These are phyloP conservation scores for Petaurus breviceps DNA, from an alignment of 2,113 vertebrate species.

Conservation along the genomic window DNA sequence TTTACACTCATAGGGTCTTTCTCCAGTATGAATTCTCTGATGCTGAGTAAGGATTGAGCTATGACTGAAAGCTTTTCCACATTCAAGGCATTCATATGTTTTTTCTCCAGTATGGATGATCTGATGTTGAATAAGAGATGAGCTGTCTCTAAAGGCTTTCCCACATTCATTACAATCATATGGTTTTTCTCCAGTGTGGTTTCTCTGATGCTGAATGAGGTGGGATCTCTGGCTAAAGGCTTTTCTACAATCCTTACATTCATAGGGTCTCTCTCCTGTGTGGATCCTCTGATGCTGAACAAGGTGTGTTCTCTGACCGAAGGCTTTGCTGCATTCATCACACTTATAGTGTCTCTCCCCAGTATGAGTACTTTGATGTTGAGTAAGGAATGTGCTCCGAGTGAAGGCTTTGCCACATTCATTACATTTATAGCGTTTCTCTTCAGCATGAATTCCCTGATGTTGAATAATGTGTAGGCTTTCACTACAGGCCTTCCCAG, in stretches of 20 bases:
- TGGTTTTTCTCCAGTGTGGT: constrained; percentile 68
- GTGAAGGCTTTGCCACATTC: background rate
- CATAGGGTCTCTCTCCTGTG: constrained; percentile 5
- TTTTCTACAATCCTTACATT: constrained; percentile 70
- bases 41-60: constrained; percentile 76
- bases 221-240: constrained; percentile 67
- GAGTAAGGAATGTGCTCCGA: background rate
- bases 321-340: background rate
- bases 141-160: constrained; percentile 69
- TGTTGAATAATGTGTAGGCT: background rate
- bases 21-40: constrained; percentile 77
- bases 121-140: constrained; percentile 66
- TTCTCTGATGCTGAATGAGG: constrained; percentile 61
- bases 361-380: background rate
- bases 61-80: constrained; percentile 74
- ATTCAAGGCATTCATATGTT: constrained; percentile 32
- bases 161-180: constrained; percentile 66
- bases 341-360: background rate
- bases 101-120: constrained; percentile 68
- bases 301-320: constrained; percentile 73
- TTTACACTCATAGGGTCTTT: constrained; percentile 76
- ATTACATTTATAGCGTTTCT: background rate
- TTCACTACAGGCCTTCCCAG: background rate
- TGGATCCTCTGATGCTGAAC: constrained; percentile 72
- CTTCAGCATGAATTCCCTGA: background rate